Percentiles rank a stretch among this genome's conserved stretches.
Evolutionary conservation across 1,140 invertebrate genomes (phyloP).

Genomic region (Coenobita brevimanus): DNA sequence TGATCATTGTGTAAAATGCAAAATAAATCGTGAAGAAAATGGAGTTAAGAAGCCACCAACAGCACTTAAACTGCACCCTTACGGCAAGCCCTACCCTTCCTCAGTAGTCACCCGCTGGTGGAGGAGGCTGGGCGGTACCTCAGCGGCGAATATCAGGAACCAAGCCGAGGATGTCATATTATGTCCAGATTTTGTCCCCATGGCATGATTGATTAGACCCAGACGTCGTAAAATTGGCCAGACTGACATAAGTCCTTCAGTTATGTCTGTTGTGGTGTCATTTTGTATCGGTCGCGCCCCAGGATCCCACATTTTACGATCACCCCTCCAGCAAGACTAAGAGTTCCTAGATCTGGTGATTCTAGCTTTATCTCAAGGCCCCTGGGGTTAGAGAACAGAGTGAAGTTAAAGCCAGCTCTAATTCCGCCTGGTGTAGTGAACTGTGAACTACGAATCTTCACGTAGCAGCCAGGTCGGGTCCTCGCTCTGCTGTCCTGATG

Average conservation of each 20-base stretch:
- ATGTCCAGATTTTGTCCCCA: conserved; percentile 61
- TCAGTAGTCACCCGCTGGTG: too few species aligned
- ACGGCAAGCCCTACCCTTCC: too few species aligned
- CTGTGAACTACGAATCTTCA: too few species aligned
- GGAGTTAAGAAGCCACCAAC: too few species aligned
- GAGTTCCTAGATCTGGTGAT: too few species aligned
- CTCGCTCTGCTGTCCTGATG: conserved; percentile 28
- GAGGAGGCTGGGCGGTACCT: background rate
- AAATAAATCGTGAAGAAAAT: too few species aligned
- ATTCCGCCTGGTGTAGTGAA: too few species aligned
- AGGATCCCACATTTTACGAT: background rate
- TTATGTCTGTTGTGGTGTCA: conserved; percentile 11
- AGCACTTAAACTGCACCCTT: too few species aligned
- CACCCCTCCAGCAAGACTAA: too few species aligned
- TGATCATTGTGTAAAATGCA: background rate
- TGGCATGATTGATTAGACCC: conserved; percentile 58
- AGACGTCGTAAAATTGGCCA: conserved; percentile 55
- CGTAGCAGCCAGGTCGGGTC: background rate
- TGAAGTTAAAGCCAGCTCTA: too few species aligned
- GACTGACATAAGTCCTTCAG: conserved; percentile 12
- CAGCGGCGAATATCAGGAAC: background rate
- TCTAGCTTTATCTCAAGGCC: too few species aligned
- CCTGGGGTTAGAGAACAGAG: too few species aligned
- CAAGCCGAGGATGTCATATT: conserved; percentile 49
- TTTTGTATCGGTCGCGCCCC: conserved; percentile 25